Conservation (phyloP, 64 coral and sea anemone genomes). For the Orbicella faveolata region DNA sequence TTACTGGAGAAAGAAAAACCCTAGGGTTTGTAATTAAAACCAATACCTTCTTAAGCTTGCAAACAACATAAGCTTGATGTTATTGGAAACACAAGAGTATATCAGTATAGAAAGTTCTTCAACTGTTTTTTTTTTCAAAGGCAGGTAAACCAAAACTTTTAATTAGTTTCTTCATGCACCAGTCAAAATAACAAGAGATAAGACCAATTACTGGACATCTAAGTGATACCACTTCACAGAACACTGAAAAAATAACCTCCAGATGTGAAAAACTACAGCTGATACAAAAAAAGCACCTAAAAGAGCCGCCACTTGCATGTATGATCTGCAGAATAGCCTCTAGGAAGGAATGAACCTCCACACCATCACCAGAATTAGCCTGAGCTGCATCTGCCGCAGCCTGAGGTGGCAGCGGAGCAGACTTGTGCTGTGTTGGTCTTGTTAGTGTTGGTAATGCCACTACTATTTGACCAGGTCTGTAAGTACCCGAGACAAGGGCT, state of each 20-base stretch:
- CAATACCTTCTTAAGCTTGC: too few species aligned
- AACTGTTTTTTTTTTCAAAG: too few species aligned
- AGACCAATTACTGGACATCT: too few species aligned
- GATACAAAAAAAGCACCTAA: constrained; percentile 52
- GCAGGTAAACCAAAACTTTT: too few species aligned
- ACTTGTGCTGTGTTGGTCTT: constrained; percentile 61
- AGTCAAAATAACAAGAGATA: too few species aligned
- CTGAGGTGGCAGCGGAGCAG: constrained; percentile 16
- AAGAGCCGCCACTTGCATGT: constrained; percentile 57
- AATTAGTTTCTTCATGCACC: too few species aligned
- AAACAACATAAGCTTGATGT: too few species aligned
- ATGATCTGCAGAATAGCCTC: constrained; percentile 73
- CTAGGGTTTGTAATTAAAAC: not conserved
- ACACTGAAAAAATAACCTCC: too few species aligned
- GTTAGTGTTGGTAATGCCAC: constrained; percentile 74
- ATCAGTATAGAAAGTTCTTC: too few species aligned
- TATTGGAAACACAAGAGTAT: too few species aligned
- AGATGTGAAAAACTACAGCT: too few species aligned
- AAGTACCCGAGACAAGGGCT: constrained; percentile 61
- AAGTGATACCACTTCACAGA: too few species aligned
- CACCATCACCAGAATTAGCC: constrained; percentile 41
- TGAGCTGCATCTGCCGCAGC: constrained; percentile 8
- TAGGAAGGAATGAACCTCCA: constrained; percentile 80
- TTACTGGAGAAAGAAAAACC: not conserved
- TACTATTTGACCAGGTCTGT: constrained; percentile 84